Percentiles rank a stretch among this genome's conserved stretches.
Conservation (phyloP, 2,113 vertebrate species). For the Amia ocellicauda region DNA sequence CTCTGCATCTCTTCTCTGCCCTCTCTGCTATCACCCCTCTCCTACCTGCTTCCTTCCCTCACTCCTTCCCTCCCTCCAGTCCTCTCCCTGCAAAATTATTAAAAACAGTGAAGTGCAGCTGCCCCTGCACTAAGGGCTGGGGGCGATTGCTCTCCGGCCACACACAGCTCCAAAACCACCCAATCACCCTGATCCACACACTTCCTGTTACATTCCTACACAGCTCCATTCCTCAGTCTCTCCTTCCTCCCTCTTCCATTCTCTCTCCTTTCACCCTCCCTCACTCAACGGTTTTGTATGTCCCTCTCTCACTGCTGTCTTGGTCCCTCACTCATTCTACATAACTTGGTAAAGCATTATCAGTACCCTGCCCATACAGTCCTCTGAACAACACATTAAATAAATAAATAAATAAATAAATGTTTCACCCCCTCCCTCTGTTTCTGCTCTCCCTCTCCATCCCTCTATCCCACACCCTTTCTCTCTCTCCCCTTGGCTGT, state of each 20-base stretch:
- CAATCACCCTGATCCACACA: conserved; percentile 29
- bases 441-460: no score
- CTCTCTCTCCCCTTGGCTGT: not conserved
- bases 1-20: no score
- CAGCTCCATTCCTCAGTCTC: not conserved
- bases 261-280: not conserved
- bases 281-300: not conserved
- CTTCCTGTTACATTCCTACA: conserved; percentile 39
- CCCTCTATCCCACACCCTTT: conserved; percentile 1
- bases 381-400: no score
- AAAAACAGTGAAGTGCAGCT: conserved; percentile 5
- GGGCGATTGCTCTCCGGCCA: not conserved
- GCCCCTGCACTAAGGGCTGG: not conserved
- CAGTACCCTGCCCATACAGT: no score
- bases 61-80: not conserved
- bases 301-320: not conserved
- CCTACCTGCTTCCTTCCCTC: not conserved
- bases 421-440: no score
- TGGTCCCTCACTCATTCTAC: not conserved
- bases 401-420: no score
- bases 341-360: not conserved
- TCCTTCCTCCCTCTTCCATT: conserved; percentile 1
- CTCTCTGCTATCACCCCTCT: no score
- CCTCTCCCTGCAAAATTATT: not conserved
- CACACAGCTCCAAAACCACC: not conserved